phyloP scores from a whole-genome alignment of 2,113 vertebrate genomes.

The Ivindomyrus marchei region DNA sequence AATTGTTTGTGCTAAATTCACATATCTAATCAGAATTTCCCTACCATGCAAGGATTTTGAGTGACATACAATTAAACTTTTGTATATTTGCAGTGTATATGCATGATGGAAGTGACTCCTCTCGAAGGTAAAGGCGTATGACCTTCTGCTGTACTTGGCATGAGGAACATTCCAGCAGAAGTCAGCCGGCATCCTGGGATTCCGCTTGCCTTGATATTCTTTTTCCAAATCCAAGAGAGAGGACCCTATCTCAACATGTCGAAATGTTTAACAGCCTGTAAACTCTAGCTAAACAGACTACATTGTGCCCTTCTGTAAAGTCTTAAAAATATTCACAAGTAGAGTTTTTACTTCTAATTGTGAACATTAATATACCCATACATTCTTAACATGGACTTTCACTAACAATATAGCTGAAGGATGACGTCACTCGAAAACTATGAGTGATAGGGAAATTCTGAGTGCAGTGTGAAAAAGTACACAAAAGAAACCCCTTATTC shows the following conservation, averaged over 20 bases:
- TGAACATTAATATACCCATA: background rate
- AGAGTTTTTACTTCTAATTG: background rate
- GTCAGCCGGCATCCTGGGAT: background rate
- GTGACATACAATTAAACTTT: background rate
- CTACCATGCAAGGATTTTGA: background rate
- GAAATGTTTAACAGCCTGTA: background rate
- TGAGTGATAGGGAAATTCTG: background rate
- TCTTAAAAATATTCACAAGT: background rate
- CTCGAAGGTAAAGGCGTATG: background rate
- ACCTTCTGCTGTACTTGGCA: background rate
- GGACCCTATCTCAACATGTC: background rate
- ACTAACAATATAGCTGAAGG: background rate
- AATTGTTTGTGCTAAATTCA: background rate
- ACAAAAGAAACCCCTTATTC: background rate
- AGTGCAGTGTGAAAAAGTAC: background rate
- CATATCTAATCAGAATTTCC: background rate
- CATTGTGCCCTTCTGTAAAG: background rate
- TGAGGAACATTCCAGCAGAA: background rate
- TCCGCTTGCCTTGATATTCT: background rate
- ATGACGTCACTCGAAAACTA: background rate
- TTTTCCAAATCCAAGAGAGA: background rate
- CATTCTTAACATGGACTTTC: background rate
- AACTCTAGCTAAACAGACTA: background rate
- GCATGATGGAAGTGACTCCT: background rate
- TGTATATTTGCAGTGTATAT: background rate